Evolutionary conservation across 2,113 vertebrate genomes (phyloP).

Genomic region (Sylvicapra grimmia): DNA sequence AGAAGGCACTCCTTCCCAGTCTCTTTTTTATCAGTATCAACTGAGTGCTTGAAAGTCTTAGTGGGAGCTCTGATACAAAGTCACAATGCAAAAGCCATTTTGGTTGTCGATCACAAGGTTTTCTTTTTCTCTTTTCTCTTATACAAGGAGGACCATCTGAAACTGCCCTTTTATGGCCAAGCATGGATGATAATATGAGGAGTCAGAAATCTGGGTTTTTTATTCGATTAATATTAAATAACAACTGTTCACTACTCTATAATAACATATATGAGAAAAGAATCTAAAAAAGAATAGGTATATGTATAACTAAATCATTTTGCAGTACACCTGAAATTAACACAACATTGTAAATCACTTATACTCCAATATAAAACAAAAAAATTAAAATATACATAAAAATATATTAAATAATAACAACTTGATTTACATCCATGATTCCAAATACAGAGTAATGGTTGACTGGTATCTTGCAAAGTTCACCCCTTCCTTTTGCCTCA

Average conservation of each 20-base stretch:
- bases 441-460: constrained; percentile 5
- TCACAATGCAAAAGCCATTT: neutral
- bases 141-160: neutral
- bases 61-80: neutral
- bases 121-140: neutral
- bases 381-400: neutral
- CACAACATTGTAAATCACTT: neutral
- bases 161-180: neutral
- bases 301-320: neutral
- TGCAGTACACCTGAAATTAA: neutral
- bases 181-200: neutral
- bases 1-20: neutral
- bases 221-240: constrained; percentile 29
- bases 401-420: constrained; percentile 8
- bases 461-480: neutral
- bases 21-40: neutral
- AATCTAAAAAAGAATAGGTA: neutral
- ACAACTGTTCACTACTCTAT: neutral
- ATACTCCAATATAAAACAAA: neutral
- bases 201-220: neutral
- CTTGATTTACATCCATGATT: neutral
- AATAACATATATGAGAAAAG: neutral
- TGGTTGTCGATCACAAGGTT: neutral
- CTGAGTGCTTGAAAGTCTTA: neutral
- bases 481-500: neutral